A percentile compares a stretch with the other conserved stretches of the same genome.
phyloP scores from a whole-genome alignment of 2,113 vertebrate genomes.

The Columba janthina region DNA sequence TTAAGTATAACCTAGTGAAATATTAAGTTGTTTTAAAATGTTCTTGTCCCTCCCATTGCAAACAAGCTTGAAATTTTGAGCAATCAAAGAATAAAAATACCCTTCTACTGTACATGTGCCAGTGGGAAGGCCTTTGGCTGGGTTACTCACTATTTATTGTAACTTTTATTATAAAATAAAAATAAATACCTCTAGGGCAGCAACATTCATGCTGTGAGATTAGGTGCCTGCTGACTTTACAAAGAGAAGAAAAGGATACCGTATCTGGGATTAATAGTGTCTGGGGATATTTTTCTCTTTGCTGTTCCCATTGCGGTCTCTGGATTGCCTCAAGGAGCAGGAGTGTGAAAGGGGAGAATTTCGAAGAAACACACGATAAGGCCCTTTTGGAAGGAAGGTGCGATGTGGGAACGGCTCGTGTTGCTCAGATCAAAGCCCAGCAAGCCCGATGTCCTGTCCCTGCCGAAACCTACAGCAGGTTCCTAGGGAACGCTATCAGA shows the following conservation, averaged over 20 bases:
- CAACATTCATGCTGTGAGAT: not conserved
- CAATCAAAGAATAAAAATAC: slow-evolving; percentile 16
- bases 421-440: not conserved
- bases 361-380: not conserved
- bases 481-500: not conserved
- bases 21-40: not conserved
- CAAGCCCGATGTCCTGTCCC: not conserved
- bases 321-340: not conserved
- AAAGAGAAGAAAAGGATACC: slow-evolving; percentile 9
- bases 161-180: slow-evolving; percentile 50
- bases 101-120: not conserved
- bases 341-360: not conserved
- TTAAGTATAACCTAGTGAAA: not conserved
- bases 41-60: not conserved
- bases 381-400: not conserved
- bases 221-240: slow-evolving; percentile 27
- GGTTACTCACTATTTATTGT: slow-evolving; percentile 9
- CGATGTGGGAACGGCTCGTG: rapidly evolving
- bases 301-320: not conserved
- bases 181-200: slow-evolving; percentile 31
- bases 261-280: not conserved
- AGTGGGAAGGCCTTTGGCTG: slow-evolving; percentile 11
- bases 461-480: not conserved
- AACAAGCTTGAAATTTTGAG: slow-evolving; percentile 23
- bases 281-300: not conserved